These are phyloP conservation scores for Agapornis roseicollis DNA, from an alignment of 2,113 vertebrate genomes.

Conservation along the genomic window DNA sequence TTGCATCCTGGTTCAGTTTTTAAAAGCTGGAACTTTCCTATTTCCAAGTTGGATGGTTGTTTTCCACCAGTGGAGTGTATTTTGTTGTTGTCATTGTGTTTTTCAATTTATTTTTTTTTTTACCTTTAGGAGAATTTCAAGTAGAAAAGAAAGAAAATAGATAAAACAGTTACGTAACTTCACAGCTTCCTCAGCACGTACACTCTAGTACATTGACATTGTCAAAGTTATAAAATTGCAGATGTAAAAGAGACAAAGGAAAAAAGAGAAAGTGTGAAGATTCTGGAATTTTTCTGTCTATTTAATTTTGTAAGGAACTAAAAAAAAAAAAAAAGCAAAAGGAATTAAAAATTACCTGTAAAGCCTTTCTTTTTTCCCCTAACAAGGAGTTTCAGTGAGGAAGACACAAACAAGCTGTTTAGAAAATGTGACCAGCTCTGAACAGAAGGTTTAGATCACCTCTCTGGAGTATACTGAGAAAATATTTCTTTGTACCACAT, in stretches of 20 bases:
- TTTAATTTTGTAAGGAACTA: background rate
- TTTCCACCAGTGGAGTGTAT: background rate
- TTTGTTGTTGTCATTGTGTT: background rate
- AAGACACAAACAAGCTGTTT: background rate
- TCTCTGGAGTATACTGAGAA: background rate
- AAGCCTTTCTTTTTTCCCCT: background rate
- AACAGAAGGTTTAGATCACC: background rate
- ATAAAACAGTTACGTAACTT: background rate
- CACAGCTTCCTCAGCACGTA: background rate
- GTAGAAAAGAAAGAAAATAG: background rate
- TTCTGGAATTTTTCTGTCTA: background rate
- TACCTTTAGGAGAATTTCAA: background rate
- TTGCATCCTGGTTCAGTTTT: background rate
- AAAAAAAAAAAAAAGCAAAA: background rate
- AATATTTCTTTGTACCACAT: background rate
- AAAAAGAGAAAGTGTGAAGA: background rate
- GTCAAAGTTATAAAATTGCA: background rate
- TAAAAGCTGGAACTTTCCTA: background rate
- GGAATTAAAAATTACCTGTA: background rate
- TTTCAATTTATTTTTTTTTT: background rate
- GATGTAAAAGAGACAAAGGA: background rate
- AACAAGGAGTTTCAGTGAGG: background rate
- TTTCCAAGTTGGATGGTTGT: background rate
- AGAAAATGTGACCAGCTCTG: background rate
- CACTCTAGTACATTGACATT: background rate